Base-by-base conservation (phyloP, 2,888 invertebrate genomes). In the Spialia ferax region DNA sequence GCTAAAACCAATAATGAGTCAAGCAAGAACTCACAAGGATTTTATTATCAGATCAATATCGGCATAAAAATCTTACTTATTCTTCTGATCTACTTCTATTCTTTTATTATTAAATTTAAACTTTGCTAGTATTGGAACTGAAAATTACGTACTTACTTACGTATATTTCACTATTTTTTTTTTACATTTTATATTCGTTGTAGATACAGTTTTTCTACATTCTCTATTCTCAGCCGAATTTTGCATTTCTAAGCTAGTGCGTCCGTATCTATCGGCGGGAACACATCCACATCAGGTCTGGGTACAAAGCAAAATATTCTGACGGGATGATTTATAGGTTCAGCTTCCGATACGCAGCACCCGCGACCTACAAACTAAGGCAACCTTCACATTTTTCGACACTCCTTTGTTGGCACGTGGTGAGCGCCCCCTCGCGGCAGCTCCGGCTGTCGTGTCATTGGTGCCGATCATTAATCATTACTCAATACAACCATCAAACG, bases 321-420 rank as follows among this genome's bases (percentile, higher is more conserved):
- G 85, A 85, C 87, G 83, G 81, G 77, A 87, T 93, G 93, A 93
- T 93, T 92, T 85, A 93, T 93, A 85, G 83, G 85, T 81, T 83
- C 88, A 88, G 89, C 85, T 86, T 84, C 87, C 84, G 85, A 88
- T 86, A 85, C 84, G 82, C 80, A 74, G 70, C 72, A 82, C 82
- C 84, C 84, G 84, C 89, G 91, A 92, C 93, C 93, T 92, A 93
- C 91, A 91, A 91, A 91, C 89, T 89, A 86, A 89, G 84, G 88
- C 88, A 88, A 88, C 89, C 91, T 92, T 89, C 91, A 85, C 87
- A 91, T 91, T 91, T 91, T 91, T 88, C 88, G 88, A 88, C 86
- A 89, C 87, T 88, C 91, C 83, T 89, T 93, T 91, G 90, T 91
- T 89, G 84, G 86, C 89, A 91, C 91, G 90, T 91, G 91, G 89